Conservation (phyloP, 1,140 invertebrate species). For the Agrilus planipennis region DNA sequence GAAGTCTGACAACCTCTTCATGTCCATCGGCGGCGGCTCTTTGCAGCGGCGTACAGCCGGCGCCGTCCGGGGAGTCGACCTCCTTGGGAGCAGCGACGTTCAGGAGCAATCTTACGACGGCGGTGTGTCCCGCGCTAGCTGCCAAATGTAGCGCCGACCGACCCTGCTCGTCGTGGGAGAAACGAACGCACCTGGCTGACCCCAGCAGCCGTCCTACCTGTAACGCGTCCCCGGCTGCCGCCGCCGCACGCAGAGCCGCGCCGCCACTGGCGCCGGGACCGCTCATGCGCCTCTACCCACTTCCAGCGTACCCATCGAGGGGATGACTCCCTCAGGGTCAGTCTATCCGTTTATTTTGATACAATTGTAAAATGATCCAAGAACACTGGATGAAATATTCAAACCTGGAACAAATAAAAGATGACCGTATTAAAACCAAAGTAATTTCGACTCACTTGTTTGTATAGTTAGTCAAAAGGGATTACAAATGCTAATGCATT, state of each 20-base stretch:
- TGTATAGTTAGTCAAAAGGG: too few species aligned
- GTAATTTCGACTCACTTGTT: too few species aligned
- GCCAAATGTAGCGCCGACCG: conserved; percentile 33
- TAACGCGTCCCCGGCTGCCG: conserved; percentile 39
- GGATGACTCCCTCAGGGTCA: too few species aligned
- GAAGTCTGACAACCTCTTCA: conserved; percentile 56
- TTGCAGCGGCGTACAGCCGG: conserved; percentile 62
- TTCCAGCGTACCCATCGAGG: too few species aligned
- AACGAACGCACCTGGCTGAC: conserved; percentile 26
- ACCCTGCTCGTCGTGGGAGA: conserved; percentile 29
- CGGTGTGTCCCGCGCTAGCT: conserved; percentile 31
- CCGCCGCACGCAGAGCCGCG: conserved; percentile 41
- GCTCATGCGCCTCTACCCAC: too few species aligned
- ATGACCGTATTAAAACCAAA: too few species aligned
- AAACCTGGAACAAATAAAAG: too few species aligned
- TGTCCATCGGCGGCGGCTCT: conserved; percentile 75
- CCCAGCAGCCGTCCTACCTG: conserved; percentile 36
- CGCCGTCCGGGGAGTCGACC: conserved; percentile 35
- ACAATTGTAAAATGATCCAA: too few species aligned
- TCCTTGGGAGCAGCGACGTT: conserved; percentile 32
- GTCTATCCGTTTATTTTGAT: too few species aligned
- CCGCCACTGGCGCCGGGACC: conserved; percentile 19
- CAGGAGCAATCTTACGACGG: conserved; percentile 34
- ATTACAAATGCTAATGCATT: too few species aligned
- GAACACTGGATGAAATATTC: too few species aligned